A percentile compares a stretch with the other conserved stretches of the same genome.
These are phyloP conservation scores for Bombus haemorrhoidalis DNA, from an alignment of 1,140 invertebrate species.

Conservation along the genomic window DNA sequence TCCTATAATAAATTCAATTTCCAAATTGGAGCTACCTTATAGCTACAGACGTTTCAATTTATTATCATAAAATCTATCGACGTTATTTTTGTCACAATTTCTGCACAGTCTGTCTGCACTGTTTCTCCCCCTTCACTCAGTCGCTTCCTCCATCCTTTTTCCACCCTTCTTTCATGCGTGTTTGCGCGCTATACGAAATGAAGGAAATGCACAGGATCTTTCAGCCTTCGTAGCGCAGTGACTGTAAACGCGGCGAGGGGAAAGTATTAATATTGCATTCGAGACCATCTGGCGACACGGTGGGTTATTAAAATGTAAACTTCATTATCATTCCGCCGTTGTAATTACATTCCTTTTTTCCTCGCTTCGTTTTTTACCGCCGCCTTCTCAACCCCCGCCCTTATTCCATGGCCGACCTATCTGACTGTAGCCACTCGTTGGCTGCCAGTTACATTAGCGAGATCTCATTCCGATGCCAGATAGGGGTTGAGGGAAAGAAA, in stretches of 20 bases:
- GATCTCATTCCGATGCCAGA: slow-evolving; percentile 56
- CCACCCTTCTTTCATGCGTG: not conserved
- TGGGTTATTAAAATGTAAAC: slow-evolving; percentile 73
- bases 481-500: slow-evolving; percentile 10
- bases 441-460: slow-evolving; percentile 57
- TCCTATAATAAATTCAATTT: too few species aligned
- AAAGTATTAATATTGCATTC: slow-evolving; percentile 71
- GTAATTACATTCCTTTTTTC: slow-evolving; percentile 70
- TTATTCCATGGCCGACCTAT: not conserved
- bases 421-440: not conserved
- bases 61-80: too few species aligned
- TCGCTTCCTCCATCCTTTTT: not conserved
- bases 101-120: too few species aligned
- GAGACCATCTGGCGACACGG: slow-evolving; percentile 69
- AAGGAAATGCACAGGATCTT: not conserved
- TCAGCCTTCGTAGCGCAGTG: not conserved
- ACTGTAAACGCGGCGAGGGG: slow-evolving; percentile 46
- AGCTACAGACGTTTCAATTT: too few species aligned
- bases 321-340: slow-evolving; percentile 70
- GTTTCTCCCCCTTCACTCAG: too few species aligned
- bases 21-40: too few species aligned
- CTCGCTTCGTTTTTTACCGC: not conserved
- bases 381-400: not conserved
- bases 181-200: not conserved
- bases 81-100: too few species aligned